A percentile compares a stretch with the other conserved stretches of the same genome.
phyloP scores from a whole-genome alignment of 1,140 invertebrate genomes.

The Atta cephalotes region DNA sequence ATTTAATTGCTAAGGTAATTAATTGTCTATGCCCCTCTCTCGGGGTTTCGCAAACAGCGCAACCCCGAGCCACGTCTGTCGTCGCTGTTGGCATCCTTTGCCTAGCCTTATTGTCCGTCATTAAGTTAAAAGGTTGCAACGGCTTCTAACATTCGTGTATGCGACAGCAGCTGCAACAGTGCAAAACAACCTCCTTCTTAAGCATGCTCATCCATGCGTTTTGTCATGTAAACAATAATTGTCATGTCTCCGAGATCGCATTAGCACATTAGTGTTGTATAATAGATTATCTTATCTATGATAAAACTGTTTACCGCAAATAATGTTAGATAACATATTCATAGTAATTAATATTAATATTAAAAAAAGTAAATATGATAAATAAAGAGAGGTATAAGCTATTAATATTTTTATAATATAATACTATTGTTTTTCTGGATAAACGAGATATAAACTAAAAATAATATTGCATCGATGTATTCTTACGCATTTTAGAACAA shows the following conservation, averaged over 20 bases:
- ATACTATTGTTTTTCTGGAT: not conserved
- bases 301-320: not conserved
- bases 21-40: constrained; percentile 45
- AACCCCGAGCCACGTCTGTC: constrained; percentile 16
- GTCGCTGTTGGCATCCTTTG: constrained; percentile 29
- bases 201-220: constrained; percentile 20
- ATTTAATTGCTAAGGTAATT: constrained; percentile 62
- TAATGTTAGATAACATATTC: not conserved
- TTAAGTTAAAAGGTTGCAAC: constrained; percentile 57
- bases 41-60: constrained; percentile 51
- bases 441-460: not conserved
- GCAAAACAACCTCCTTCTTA: constrained; percentile 33
- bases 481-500: not conserved
- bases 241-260: not conserved
- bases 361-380: not conserved
- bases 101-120: constrained; percentile 57
- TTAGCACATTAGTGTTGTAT: not conserved
- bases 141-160: not conserved
- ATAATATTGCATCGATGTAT: not conserved
- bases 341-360: constrained; percentile 2
- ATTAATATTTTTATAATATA: constrained; percentile 4
- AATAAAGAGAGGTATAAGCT: not conserved
- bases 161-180: constrained; percentile 27
- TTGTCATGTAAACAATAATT: not conserved
- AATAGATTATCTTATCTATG: not conserved